These are phyloP conservation scores for Archaeoteleia sp. DNA, from an alignment of 2,888 invertebrate genomes.

Conservation along the genomic window DNA sequence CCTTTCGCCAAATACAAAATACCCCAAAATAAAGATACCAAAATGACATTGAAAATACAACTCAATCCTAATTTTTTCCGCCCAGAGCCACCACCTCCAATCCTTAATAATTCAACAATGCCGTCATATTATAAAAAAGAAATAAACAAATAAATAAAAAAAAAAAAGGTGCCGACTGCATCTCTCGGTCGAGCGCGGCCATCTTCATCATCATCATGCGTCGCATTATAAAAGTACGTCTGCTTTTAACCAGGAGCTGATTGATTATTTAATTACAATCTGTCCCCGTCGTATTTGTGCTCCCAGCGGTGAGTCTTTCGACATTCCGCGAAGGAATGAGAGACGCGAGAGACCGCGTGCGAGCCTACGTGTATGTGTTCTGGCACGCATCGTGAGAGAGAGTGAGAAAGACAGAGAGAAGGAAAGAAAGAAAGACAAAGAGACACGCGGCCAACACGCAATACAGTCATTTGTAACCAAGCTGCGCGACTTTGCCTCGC, in stretches of 20 bases:
- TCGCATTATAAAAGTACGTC: not conserved
- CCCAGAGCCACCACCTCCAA: too few species aligned
- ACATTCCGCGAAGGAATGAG: constrained; percentile 8
- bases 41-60: too few species aligned
- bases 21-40: too few species aligned
- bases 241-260: constrained; percentile 23
- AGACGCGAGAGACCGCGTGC: not conserved
- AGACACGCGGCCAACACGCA: constrained; percentile 35
- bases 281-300: constrained; percentile 23
- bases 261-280: constrained; percentile 44
- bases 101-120: too few species aligned
- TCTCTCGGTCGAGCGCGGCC: too few species aligned
- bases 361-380: not conserved
- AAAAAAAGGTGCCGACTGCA: too few species aligned
- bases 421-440: not conserved
- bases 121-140: too few species aligned
- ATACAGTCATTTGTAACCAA: constrained; percentile 51
- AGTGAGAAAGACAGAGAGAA: not conserved
- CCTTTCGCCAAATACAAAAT: too few species aligned
- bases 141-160: too few species aligned
- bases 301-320: constrained; percentile 24
- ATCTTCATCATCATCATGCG: too few species aligned
- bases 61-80: too few species aligned
- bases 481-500: constrained; percentile 36
- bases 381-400: too few species aligned